Base-by-base conservation (phyloP, 2,888 invertebrate genomes). In the Eutolmus rufibarbis region DNA sequence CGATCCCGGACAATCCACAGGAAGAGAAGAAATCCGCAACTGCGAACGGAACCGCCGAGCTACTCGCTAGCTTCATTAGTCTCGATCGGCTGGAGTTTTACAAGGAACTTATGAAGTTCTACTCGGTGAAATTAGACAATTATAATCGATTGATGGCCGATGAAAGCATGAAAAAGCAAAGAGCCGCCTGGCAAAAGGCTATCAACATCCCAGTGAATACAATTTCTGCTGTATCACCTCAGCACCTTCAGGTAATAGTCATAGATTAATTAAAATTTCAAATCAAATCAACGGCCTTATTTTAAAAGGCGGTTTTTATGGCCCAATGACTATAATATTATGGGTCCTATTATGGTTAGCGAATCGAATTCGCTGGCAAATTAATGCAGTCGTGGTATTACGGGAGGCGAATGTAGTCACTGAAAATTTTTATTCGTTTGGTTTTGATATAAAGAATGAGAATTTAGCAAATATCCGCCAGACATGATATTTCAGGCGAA, bases 171-270 rank as follows among this genome's bases (percentile, higher is more conserved):
- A 98, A 97, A 91, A 96, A 96, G 90, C 96, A 96, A 91, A 94
- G 96, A 90, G 96, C 97, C 92, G 96, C 97, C 89, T 97, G 96
- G 89, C 96, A 97, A 91, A 97, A 97, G 91, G 96, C 97, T 86
- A 95, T 98, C 4, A 98, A 97, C 91, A 96, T 96, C 82, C 97
- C 97, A 3, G 95, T 98, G 0, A 98, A 98, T 93, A 95, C 97
- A 9, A 95, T 98, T 87, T 96, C 97, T 5, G 95, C 96, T 2
- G 95, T 95, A 1, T 97, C 95, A 90, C 94, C 95, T 0, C 93
- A 94, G 66, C 97, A 98, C 91, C 91, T 94, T 81, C 90, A 92
- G 86, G 91, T 90, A 16, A n/a, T n/a, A n/a, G n/a, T n/a, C n/a
- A n/a, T n/a, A n/a, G n/a, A n/a, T n/a, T n/a, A 86, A 14, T 46